Evolutionary conservation across 2,113 vertebrate genomes (phyloP).

Genomic region (Mellivora capensis): DNA sequence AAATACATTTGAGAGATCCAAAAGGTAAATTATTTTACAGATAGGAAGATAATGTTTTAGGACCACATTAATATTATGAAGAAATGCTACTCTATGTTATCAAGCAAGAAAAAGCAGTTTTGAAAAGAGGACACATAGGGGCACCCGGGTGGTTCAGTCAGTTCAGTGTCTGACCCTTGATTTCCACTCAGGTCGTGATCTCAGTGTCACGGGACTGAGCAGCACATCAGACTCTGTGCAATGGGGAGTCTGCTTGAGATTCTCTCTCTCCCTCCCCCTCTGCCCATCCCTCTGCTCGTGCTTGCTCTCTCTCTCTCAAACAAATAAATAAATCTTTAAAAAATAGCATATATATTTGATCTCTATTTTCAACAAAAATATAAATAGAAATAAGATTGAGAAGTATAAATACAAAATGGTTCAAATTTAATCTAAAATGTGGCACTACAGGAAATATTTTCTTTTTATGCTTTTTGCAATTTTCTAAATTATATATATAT

Average conservation of each 20-base stretch:
- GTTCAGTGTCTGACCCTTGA: too few species aligned
- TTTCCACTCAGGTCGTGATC: too few species aligned
- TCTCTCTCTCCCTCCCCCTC: too few species aligned
- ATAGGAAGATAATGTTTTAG: neutral
- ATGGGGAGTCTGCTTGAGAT: too few species aligned
- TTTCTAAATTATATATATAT: neutral
- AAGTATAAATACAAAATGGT: neutral
- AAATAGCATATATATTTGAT: too few species aligned
- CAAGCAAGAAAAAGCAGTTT: neutral
- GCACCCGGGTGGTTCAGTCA: too few species aligned
- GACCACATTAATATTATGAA: neutral
- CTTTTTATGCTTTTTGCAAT: neutral
- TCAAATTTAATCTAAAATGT: neutral
- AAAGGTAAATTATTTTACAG: neutral
- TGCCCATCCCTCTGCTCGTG: too few species aligned
- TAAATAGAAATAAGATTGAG: neutral
- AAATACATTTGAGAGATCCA: neutral
- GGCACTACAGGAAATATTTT: neutral
- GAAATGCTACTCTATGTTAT: neutral
- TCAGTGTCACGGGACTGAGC: too few species aligned
- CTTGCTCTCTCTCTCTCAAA: too few species aligned
- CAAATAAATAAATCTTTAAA: too few species aligned
- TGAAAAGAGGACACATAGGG: neutral
- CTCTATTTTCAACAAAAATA: neutral
- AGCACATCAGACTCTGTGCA: too few species aligned